Percentiles rank a stretch among this genome's conserved stretches.
These are phyloP conservation scores for Drosophila leontia DNA, from an alignment of 1,140 invertebrate genomes.

Conservation along the genomic window DNA sequence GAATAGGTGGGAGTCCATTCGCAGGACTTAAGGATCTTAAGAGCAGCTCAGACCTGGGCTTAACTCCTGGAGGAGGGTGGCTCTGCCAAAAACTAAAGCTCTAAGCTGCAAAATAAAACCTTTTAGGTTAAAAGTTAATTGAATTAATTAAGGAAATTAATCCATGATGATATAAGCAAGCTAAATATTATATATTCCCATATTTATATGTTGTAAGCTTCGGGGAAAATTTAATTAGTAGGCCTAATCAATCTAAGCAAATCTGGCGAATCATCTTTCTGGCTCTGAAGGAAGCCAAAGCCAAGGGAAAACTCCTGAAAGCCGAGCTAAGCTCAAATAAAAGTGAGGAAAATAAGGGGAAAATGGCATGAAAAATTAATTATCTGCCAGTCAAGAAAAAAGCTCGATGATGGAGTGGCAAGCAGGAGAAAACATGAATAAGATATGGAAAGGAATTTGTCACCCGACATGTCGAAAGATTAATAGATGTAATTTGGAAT, in stretches of 20 bases:
- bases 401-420: slow-evolving; percentile 17
- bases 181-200: not conserved
- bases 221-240: slow-evolving; percentile 34
- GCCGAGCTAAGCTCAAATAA: slow-evolving; percentile 15
- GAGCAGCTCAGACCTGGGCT: not conserved
- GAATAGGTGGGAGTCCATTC: not conserved
- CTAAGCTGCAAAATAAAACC: not conserved
- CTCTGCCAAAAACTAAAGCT: not conserved
- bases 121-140: not conserved
- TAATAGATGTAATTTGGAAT: slow-evolving; percentile 29
- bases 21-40: slow-evolving; percentile 6
- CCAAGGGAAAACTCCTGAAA: slow-evolving; percentile 19
- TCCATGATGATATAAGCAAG: not conserved
- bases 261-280: slow-evolving; percentile 40
- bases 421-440: slow-evolving; percentile 1
- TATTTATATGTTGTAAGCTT: not conserved
- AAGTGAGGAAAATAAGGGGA: not conserved
- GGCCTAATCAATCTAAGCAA: slow-evolving; percentile 37
- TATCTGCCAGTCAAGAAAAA: slow-evolving; percentile 42
- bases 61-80: not conserved
- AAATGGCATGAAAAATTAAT: slow-evolving; percentile 62
- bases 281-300: slow-evolving; percentile 2
- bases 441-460: slow-evolving; percentile 29
- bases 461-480: slow-evolving; percentile 16
- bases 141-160: not conserved